Conservation (phyloP, 2,888 invertebrate genomes). For the Agrotis clavis region DNA sequence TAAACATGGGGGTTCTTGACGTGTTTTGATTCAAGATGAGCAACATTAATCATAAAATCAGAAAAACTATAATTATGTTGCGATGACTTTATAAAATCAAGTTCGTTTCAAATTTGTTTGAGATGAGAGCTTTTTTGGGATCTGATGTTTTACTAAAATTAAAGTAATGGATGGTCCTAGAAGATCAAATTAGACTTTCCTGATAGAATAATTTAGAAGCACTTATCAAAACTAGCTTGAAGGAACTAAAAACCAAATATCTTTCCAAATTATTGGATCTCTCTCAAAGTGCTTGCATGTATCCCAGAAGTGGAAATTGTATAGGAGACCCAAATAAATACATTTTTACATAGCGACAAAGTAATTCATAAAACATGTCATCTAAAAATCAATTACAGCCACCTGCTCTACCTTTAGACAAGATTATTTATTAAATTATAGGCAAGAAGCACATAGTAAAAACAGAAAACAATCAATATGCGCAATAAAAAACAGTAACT, state of each 20-base stretch:
- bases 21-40: constrained; percentile 56
- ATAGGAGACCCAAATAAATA: not conserved
- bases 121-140: constrained; percentile 23
- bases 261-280: not conserved
- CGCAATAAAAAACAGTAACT: constrained; percentile 58
- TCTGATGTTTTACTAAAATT: constrained; percentile 32
- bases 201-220: constrained; percentile 2
- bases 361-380: constrained; percentile 24
- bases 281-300: no score
- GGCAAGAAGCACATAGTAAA: constrained; percentile 53
- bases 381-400: constrained; percentile 48
- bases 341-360: constrained; percentile 4
- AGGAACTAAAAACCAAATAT: not conserved
- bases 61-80: constrained; percentile 59
- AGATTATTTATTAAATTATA: constrained; percentile 67
- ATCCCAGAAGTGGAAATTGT: not conserved
- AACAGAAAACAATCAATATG: constrained; percentile 62
- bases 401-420: constrained; percentile 51
- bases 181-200: not conserved
- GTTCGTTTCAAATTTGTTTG: constrained; percentile 33
- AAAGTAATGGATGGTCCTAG: constrained; percentile 20
- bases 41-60: constrained; percentile 61
- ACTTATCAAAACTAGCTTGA: not conserved
- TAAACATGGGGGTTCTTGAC: constrained; percentile 66
- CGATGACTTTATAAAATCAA: constrained; percentile 58